A percentile compares a stretch with the other conserved stretches of the same genome.
Conservation (phyloP, 2,113 vertebrate species). For the Rhipidura dahli region DNA sequence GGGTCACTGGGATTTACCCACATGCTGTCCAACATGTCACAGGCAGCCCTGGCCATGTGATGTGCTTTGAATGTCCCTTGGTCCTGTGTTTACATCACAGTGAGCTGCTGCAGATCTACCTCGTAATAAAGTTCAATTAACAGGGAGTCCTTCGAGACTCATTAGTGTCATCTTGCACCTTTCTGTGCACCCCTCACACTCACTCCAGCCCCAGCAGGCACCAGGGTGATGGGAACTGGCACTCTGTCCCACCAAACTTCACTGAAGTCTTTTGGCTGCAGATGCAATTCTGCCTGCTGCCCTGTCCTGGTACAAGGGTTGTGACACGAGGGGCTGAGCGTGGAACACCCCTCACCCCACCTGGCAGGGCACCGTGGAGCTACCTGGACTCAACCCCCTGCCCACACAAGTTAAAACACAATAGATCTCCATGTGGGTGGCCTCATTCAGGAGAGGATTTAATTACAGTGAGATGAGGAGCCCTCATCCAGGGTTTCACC, state of each 20-base stretch:
- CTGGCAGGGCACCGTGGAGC: background rate
- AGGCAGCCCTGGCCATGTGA: background rate
- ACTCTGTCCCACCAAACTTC: background rate
- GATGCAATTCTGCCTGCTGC: background rate
- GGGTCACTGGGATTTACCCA: background rate
- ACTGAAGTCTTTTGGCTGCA: fast-evolving
- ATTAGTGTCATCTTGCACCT: fast-evolving
- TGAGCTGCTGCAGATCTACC: background rate
- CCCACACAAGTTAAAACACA: background rate
- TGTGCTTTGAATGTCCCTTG: fast-evolving
- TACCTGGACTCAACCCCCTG: background rate
- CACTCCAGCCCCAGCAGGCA: background rate
- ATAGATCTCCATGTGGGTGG: background rate
- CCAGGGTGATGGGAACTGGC: fast-evolving
- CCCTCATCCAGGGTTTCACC: background rate
- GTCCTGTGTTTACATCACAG: background rate
- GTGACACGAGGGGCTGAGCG: background rate
- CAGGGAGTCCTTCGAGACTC: background rate
- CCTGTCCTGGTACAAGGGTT: background rate
- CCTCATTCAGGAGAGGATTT: background rate
- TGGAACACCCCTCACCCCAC: background rate
- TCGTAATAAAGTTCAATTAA: background rate
- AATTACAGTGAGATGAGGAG: background rate
- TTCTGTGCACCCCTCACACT: fast-evolving
- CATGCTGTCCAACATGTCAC: background rate